Evolutionary conservation across 2,113 vertebrate genomes (phyloP), one percentile per base, ranked within the genome.

Genomic region (Coturnix japonica): DNA sequence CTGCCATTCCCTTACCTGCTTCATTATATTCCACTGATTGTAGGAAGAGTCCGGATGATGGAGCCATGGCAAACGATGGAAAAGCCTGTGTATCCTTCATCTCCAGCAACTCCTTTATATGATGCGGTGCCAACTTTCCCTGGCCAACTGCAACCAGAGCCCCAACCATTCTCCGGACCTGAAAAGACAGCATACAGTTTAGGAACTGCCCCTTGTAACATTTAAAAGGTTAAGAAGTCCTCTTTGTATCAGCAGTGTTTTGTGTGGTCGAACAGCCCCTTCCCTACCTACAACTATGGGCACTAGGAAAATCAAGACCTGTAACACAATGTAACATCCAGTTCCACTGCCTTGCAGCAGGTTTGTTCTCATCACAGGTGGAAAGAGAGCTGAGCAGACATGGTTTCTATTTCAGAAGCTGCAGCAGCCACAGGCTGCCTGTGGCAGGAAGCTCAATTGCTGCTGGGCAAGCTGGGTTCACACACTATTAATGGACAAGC

Each of bases 91-190:
- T 65, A 74, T 99, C 98, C 28, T 61, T 96, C 21, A 92, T 86
- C 46, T 98, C 98, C 85, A 99, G 82, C 33, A 99, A 80, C 20
- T 94, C 95, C 79, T 97, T 97, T 18, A 99, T 87, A 6, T 97
- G 95, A 16, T 31, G 18, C 6, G 98, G 97, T 0, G 93, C 91
- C 41, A 99, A 46, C 33, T 19, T 90, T 1, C 98, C 97, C 91
- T 94, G 96, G 5, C 99, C 99, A 12, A 98, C 98, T 0, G 98
- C 98, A 71, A 99, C 98, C 56, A 99, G 90, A 16, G 98, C 98
- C 6, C 98, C 98, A 0, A 97, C 97, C 98, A 99, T 98, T 83
- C 99, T 98, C 39, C 98, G 96, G 7, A 99, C 99, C 99, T 99
- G 87, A 9, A 73, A 72, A 19, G 23, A 8, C 4, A 87, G 13